Evolutionary conservation across 2,888 invertebrate species (phyloP).

Genomic region (Cheilosia soror): DNA sequence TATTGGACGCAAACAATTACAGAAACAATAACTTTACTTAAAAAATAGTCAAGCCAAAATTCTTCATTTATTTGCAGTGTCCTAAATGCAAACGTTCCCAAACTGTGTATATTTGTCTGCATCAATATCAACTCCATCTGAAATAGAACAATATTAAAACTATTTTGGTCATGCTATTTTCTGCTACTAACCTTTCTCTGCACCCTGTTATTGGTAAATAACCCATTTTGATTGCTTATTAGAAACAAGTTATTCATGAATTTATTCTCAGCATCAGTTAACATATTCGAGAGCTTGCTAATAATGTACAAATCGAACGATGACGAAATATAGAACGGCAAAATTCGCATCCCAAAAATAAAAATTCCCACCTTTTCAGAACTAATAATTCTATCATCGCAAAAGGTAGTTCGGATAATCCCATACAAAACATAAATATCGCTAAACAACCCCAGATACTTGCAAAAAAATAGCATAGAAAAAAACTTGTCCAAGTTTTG

Average conservation of each 20-base stretch:
- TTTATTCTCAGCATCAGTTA: background rate
- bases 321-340: too few relatives aligned
- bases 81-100: background rate
- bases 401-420: background rate
- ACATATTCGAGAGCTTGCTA: background rate
- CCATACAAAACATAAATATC: background rate
- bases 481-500: conserved; percentile 1
- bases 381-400: background rate
- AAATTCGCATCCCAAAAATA: background rate
- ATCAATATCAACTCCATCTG: background rate
- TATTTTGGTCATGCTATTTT: background rate
- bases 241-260: background rate
- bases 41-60: background rate
- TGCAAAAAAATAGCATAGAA: background rate
- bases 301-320: background rate
- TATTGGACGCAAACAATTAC: background rate
- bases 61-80: background rate
- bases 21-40: background rate
- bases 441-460: background rate
- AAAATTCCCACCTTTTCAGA: background rate
- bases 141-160: background rate
- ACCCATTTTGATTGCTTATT: background rate
- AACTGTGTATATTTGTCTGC: background rate
- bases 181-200: background rate
- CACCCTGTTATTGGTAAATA: background rate